phyloP scores from a whole-genome alignment of 2,113 vertebrate species.

The Terrapene triunguis region DNA sequence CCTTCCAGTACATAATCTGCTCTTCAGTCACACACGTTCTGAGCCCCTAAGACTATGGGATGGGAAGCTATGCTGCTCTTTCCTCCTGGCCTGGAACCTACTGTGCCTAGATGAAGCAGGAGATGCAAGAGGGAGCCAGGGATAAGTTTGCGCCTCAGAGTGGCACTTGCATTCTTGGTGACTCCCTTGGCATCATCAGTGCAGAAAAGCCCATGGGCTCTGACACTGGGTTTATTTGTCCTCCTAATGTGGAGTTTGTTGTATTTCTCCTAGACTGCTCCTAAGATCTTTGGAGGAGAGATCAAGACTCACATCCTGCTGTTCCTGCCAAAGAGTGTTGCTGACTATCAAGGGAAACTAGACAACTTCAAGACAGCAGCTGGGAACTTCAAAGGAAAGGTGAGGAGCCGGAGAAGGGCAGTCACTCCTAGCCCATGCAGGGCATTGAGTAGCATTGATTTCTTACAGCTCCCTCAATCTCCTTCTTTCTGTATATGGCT shows the following conservation, averaged over 20 bases:
- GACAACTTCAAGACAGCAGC: constrained; percentile 92
- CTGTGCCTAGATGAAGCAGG: too few species aligned
- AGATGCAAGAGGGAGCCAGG: not conserved
- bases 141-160: not conserved
- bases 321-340: constrained; percentile 91
- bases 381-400: constrained; percentile 92
- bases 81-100: not conserved
- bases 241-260: not conserved
- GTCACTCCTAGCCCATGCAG: not conserved
- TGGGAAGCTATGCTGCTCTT: not conserved
- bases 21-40: not conserved
- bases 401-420: constrained; percentile 44
- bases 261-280: constrained; percentile 86
- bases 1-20: rapidly evolving
- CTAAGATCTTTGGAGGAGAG: constrained; percentile 98
- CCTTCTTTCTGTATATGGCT: not conserved
- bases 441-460: not conserved
- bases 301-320: constrained; percentile 98
- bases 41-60: not conserved
- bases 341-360: constrained; percentile 91
- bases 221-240: not conserved
- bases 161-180: not conserved
- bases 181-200: not conserved
- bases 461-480: rapidly evolving
- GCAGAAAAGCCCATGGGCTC: not conserved